Conservation (phyloP, 2,888 invertebrate species). For the Campoplex capitator region DNA sequence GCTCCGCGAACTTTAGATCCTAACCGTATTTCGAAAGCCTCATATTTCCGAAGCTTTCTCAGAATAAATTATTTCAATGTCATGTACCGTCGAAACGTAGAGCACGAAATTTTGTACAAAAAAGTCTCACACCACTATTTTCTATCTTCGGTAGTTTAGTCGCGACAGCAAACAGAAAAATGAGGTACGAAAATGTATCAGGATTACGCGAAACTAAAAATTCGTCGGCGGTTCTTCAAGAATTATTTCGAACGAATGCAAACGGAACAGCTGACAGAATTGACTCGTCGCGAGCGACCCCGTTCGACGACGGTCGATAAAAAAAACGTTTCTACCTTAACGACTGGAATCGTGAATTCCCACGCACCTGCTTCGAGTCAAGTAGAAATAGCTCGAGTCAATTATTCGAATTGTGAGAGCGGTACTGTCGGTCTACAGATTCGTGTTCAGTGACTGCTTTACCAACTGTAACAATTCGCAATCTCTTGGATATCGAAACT, state of each 20-base stretch:
- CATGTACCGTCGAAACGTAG: background rate
- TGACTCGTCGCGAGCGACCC: background rate
- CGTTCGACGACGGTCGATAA: slow-evolving; percentile 23
- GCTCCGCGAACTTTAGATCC: background rate
- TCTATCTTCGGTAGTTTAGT: background rate
- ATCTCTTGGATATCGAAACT: background rate
- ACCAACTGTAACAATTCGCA: background rate
- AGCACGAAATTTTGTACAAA: background rate
- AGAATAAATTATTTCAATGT: background rate
- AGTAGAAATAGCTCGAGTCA: background rate
- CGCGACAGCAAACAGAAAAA: background rate
- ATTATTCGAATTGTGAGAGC: background rate
- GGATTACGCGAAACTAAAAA: too few relatives aligned
- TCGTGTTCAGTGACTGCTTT: background rate
- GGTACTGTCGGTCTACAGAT: background rate
- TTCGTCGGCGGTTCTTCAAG: background rate
- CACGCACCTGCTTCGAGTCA: slow-evolving; percentile 26
- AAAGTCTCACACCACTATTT: background rate
- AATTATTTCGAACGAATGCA: background rate
- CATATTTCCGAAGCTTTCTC: background rate
- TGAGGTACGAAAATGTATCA: too few relatives aligned
- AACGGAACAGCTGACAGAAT: background rate
- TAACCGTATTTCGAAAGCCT: background rate
- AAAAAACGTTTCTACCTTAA: slow-evolving; percentile 8
- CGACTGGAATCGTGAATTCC: background rate